Evolutionary conservation across 1,140 invertebrate species (phyloP).

Genomic region (Ruditapes philippinarum): DNA sequence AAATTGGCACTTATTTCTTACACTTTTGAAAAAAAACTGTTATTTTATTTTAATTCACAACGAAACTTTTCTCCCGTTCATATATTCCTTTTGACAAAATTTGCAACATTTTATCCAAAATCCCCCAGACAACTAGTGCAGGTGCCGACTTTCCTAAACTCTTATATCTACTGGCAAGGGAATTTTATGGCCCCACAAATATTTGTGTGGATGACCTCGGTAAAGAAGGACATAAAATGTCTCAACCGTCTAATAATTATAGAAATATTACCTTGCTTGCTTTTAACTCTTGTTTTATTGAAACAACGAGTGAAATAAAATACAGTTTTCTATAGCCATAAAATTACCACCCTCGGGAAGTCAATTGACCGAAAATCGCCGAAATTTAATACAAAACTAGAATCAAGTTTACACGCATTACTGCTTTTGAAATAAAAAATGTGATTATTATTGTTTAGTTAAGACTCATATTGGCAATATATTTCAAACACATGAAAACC

Average conservation of each 20-base stretch:
- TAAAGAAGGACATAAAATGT: conserved; percentile 63
- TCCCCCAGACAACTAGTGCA: conserved; percentile 38
- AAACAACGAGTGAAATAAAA: conserved; percentile 67
- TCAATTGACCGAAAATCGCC: conserved; percentile 66
- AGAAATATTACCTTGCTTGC: conserved; percentile 66
- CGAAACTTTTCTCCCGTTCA: not conserved
- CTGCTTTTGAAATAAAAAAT: conserved; percentile 45
- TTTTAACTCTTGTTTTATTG: conserved; percentile 66
- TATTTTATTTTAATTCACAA: not conserved
- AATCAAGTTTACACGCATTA: conserved; percentile 17
- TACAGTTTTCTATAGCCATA: conserved; percentile 60
- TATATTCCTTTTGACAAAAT: conserved; percentile 6
- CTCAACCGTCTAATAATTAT: conserved; percentile 64
- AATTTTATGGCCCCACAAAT: conserved; percentile 67
- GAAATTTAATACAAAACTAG: conserved; percentile 57
- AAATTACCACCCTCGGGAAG: conserved; percentile 54
- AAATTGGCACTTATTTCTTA: not conserved
- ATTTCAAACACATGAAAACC: conserved; percentile 40
- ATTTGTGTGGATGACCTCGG: conserved; percentile 63
- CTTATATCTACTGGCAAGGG: conserved; percentile 65
- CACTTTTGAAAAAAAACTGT: not conserved
- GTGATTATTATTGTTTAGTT: conserved; percentile 3
- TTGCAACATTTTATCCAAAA: conserved; percentile 15
- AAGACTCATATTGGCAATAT: conserved; percentile 19
- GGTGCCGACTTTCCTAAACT: conserved; percentile 51